Percentiles rank a stretch among this genome's conserved stretches.
phyloP scores from a whole-genome alignment of 1,140 invertebrate genomes.

The Drosophila malerkotliana region DNA sequence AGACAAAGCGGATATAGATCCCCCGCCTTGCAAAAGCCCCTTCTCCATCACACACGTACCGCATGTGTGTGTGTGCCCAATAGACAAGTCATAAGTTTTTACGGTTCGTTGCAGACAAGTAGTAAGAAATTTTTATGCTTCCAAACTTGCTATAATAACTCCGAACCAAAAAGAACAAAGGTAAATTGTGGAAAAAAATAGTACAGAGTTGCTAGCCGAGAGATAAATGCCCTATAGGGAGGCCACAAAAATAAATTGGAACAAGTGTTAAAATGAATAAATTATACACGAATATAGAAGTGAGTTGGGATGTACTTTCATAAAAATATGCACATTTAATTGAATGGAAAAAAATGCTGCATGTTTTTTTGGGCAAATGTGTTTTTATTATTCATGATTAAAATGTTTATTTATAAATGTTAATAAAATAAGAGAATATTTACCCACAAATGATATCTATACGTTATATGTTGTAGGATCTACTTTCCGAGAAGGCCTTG shows the following conservation, averaged over 20 bases:
- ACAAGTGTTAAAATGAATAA: slow-evolving; percentile 27
- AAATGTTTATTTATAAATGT: not conserved
- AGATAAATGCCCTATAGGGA: slow-evolving; percentile 33
- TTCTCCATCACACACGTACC: not conserved
- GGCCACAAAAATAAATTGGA: slow-evolving; percentile 4
- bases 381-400: not conserved
- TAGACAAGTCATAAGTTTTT: slow-evolving; percentile 80
- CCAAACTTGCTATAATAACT: slow-evolving; percentile 76
- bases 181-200: slow-evolving; percentile 21
- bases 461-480: not conserved
- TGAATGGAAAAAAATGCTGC: not conserved
- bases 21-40: slow-evolving; percentile 24
- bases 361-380: too few relatives aligned
- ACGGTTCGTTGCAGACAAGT: slow-evolving; percentile 74
- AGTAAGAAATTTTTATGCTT: slow-evolving; percentile 79
- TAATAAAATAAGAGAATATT: not conserved
- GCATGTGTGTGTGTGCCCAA: slow-evolving; percentile 47
- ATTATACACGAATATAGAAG: slow-evolving; percentile 8
- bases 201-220: slow-evolving; percentile 18
- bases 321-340: slow-evolving; percentile 2
- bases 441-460: too few relatives aligned
- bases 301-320: not conserved
- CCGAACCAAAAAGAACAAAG: slow-evolving; percentile 39
- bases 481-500: not conserved
- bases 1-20: slow-evolving; percentile 53